phyloP scores from a whole-genome alignment of 2,888 invertebrate species.

The Bombyx huttoni region DNA sequence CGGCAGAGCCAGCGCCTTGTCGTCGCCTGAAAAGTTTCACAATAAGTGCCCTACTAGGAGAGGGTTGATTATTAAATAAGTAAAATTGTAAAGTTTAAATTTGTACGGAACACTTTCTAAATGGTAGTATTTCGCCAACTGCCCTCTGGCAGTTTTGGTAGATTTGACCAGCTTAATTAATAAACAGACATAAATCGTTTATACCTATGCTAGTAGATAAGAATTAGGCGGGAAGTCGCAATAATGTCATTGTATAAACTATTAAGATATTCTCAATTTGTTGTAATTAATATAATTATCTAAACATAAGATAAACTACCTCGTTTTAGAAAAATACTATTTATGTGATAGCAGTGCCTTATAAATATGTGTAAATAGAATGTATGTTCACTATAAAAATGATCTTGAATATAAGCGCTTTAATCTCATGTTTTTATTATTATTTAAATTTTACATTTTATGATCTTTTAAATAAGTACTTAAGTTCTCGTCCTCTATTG shows the following conservation, averaged over 20 bases:
- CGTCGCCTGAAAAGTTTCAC: constrained; percentile 59
- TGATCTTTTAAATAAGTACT: too few species aligned
- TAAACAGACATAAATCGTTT: constrained; percentile 4
- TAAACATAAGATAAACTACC: constrained; percentile 11
- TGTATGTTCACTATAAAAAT: constrained; percentile 5
- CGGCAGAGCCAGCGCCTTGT: constrained; percentile 44
- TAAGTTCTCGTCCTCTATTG: too few species aligned
- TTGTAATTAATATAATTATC: background rate
- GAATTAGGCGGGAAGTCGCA: constrained; percentile 15
- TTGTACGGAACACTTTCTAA: too few species aligned
- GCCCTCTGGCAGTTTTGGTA: background rate
- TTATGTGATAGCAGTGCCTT: constrained; percentile 57
- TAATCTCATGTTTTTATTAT: background rate
- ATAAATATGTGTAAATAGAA: constrained; percentile 9
- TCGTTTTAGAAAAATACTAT: constrained; percentile 18
- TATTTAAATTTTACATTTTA: too few species aligned
- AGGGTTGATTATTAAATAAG: constrained; percentile 34
- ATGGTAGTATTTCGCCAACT: background rate
- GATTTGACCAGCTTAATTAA: background rate
- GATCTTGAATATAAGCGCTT: background rate
- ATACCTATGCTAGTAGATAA: background rate
- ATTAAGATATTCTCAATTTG: background rate
- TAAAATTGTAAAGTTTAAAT: too few species aligned
- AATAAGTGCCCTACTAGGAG: constrained; percentile 61
- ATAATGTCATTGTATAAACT: constrained; percentile 6